phyloP scores from a whole-genome alignment of 2,888 invertebrate species.

The Hofmannophila pseudospretella region DNA sequence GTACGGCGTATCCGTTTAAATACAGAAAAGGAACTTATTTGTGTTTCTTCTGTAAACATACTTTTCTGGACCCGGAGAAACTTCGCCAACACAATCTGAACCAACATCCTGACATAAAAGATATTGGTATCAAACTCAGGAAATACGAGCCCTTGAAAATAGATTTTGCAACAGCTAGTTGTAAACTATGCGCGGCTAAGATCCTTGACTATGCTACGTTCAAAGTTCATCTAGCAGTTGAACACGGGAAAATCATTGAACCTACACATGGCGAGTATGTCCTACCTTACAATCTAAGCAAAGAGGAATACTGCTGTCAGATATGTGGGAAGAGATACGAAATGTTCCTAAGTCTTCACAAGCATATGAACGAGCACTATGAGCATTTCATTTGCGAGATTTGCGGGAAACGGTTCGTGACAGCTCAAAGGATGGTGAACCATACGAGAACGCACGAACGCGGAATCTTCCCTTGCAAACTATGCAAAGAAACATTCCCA shows the following conservation, averaged over 20 bases:
- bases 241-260: constrained; percentile 52
- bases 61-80: constrained; percentile 61
- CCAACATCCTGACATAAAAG: constrained; percentile 40
- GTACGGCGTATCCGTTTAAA: constrained; percentile 67
- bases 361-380: constrained; percentile 69
- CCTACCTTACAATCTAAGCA: constrained; percentile 60
- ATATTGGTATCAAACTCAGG: constrained; percentile 41
- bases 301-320: constrained; percentile 58
- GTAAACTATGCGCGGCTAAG: constrained; percentile 47
- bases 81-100: constrained; percentile 52
- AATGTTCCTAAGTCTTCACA: constrained; percentile 63
- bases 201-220: constrained; percentile 47
- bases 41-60: constrained; percentile 61
- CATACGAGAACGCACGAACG: constrained; percentile 58
- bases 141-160: constrained; percentile 68
- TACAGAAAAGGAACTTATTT: constrained; percentile 63
- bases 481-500: constrained; percentile 49
- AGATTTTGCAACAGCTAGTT: constrained; percentile 50
- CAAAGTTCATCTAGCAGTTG: constrained; percentile 45
- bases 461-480: constrained; percentile 58
- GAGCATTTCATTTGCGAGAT: constrained; percentile 67
- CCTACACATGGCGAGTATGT: constrained; percentile 55
- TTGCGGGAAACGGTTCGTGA: constrained; percentile 66
- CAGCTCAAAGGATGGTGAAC: constrained; percentile 60
- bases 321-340: constrained; percentile 65